These are phyloP conservation scores for Prionace glauca DNA, from an alignment of 2,797 vertebrate genomes.

Conservation along the genomic window DNA sequence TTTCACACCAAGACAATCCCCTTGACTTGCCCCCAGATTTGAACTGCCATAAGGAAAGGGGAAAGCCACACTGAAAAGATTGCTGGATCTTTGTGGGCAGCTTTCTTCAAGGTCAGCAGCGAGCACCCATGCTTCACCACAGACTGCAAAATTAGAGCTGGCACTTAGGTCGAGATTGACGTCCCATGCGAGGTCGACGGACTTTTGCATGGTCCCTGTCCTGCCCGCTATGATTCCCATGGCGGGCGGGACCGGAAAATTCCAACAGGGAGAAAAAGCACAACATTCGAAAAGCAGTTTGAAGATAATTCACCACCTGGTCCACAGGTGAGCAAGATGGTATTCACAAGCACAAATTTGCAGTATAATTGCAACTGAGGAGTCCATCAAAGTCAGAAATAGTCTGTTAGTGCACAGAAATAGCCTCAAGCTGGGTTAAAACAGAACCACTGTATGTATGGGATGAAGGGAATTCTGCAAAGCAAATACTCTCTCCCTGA, in stretches of 20 bases:
- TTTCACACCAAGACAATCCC: too few relatives aligned
- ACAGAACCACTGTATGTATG: not conserved
- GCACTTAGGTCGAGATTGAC: not conserved
- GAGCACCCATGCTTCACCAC: not conserved
- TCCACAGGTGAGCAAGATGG: not conserved
- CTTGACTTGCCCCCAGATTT: not conserved
- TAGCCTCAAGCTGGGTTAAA: not conserved
- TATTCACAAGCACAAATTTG: not conserved
- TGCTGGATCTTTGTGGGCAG: not conserved
- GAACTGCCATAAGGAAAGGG: not conserved
- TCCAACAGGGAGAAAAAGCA: not conserved
- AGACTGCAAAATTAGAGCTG: not conserved
- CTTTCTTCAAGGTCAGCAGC: not conserved
- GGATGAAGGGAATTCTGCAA: not conserved
- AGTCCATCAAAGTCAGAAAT: not conserved
- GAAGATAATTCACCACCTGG: not conserved
- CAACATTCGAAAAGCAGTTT: not conserved
- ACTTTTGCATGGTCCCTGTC: too few relatives aligned
- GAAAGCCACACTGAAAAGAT: not conserved
- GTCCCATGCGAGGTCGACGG: too few relatives aligned
- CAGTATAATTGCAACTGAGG: not conserved
- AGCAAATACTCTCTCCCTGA: not conserved
- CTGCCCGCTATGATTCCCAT: too few relatives aligned
- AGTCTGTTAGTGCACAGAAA: not conserved
- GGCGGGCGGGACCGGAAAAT: too few relatives aligned